Conservation (phyloP, 2,113 vertebrate species). For the Hemiprocne comata region DNA sequence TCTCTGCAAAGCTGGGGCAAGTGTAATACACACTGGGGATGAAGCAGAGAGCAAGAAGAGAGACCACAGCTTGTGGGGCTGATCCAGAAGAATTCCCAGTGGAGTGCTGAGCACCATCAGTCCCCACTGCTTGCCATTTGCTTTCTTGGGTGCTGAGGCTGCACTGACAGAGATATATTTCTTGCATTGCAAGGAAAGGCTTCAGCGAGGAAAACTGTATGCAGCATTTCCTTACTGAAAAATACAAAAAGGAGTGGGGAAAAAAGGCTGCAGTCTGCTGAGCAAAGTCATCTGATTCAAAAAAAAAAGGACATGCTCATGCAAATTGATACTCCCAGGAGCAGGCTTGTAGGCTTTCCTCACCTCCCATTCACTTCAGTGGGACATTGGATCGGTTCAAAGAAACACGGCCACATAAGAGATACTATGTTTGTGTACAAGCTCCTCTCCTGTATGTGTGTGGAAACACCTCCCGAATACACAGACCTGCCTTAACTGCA, state of each 20-base stretch:
- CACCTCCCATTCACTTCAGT: not conserved
- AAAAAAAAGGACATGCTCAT: not conserved
- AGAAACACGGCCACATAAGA: not conserved
- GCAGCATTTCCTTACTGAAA: not conserved
- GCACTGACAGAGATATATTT: not conserved
- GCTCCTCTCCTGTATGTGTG: not conserved
- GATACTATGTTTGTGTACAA: not conserved
- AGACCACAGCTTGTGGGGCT: not conserved
- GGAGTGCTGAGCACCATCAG: not conserved
- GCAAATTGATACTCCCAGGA: not conserved
- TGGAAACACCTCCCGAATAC: not conserved
- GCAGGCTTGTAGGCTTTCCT: not conserved
- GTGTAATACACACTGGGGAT: constrained; percentile 64
- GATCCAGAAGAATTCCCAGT: not conserved
- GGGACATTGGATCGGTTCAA: not conserved
- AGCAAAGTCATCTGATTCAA: not conserved
- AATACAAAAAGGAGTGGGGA: not conserved
- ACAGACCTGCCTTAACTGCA: not conserved
- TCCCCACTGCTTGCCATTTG: not conserved
- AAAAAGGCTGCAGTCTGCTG: not conserved
- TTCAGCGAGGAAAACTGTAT: not conserved
- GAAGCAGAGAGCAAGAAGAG: not conserved
- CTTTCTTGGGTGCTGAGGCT: not conserved
- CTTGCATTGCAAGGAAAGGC: not conserved
- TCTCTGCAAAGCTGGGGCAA: constrained; percentile 71